phyloP scores from a whole-genome alignment of 2,113 vertebrate species.

The Psammodynastes pulverulentus region DNA sequence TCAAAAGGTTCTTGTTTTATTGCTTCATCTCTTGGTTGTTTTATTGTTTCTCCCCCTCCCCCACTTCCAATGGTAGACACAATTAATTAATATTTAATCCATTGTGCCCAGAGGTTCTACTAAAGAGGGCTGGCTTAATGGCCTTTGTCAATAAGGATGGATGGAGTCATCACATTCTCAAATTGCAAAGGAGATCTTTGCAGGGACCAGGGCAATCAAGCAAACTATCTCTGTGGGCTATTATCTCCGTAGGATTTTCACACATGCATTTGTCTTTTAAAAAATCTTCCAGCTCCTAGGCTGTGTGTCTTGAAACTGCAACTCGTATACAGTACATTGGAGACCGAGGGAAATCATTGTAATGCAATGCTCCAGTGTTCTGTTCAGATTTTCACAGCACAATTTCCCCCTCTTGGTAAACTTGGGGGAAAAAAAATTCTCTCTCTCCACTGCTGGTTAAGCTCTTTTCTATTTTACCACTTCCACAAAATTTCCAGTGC shows the following conservation, averaged over 20 bases:
- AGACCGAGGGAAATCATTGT: background rate
- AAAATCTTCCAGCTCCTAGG: background rate
- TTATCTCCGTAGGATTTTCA: background rate
- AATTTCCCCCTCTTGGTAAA: background rate
- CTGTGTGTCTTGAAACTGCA: background rate
- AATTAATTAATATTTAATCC: background rate
- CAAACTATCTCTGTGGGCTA: rapidly evolving
- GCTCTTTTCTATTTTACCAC: conserved; percentile 20
- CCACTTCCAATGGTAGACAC: background rate
- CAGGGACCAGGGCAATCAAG: conserved; percentile 1
- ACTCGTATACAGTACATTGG: background rate
- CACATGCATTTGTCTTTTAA: background rate
- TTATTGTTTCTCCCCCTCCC: background rate
- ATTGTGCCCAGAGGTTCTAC: background rate
- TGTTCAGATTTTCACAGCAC: background rate
- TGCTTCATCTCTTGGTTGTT: background rate
- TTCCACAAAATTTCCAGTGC: background rate
- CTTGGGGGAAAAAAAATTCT: background rate
- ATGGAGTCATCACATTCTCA: conserved; percentile 3
- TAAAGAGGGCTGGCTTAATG: background rate
- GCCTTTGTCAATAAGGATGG: background rate
- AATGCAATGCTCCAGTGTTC: background rate
- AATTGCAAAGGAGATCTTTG: background rate
- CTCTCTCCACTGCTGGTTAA: conserved; percentile 10
- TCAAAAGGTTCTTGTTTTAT: background rate